phyloP scores from a whole-genome alignment of 2,797 vertebrate species.

The Pipistrellus pygmaeus region DNA sequence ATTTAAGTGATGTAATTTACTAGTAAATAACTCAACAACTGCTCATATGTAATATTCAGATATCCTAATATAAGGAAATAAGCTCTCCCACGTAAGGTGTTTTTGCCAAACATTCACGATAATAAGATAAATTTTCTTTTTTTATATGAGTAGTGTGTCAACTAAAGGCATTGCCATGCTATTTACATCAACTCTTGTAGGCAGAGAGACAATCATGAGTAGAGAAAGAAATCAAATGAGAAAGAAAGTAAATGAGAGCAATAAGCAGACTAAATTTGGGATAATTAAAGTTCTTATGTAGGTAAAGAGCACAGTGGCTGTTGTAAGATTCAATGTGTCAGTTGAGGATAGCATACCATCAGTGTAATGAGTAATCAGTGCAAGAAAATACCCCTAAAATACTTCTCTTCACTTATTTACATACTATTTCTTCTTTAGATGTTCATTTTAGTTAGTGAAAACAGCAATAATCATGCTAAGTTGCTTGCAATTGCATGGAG shows the following conservation, averaged over 20 bases:
- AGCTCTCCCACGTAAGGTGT: conserved; percentile 71
- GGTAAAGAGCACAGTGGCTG: conserved; percentile 26
- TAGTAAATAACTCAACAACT: conserved; percentile 68
- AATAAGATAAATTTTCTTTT: conserved; percentile 70
- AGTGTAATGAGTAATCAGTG: neutral
- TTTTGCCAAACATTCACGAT: conserved; percentile 76
- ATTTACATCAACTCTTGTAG: conserved; percentile 65
- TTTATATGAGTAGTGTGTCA: conserved; percentile 70
- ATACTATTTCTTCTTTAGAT: neutral
- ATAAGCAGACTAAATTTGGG: conserved; percentile 9
- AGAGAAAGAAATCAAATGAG: conserved; percentile 44
- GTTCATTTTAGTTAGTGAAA: conserved; percentile 65
- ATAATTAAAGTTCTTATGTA: conserved; percentile 26
- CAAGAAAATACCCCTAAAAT: neutral
- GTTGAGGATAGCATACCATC: neutral
- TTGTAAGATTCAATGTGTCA: neutral
- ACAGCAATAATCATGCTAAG: conserved; percentile 23
- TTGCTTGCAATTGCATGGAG: neutral
- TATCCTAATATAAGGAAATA: conserved; percentile 61
- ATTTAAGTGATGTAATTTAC: conserved; percentile 74
- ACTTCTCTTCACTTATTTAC: neutral
- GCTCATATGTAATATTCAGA: conserved; percentile 72
- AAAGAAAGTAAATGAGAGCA: conserved; percentile 32
- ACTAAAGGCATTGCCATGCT: conserved; percentile 62
- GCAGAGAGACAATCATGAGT: conserved; percentile 47